These are phyloP conservation scores for Gnatocerus cornutus DNA, from an alignment of 2,888 invertebrate species.

Conservation along the genomic window DNA sequence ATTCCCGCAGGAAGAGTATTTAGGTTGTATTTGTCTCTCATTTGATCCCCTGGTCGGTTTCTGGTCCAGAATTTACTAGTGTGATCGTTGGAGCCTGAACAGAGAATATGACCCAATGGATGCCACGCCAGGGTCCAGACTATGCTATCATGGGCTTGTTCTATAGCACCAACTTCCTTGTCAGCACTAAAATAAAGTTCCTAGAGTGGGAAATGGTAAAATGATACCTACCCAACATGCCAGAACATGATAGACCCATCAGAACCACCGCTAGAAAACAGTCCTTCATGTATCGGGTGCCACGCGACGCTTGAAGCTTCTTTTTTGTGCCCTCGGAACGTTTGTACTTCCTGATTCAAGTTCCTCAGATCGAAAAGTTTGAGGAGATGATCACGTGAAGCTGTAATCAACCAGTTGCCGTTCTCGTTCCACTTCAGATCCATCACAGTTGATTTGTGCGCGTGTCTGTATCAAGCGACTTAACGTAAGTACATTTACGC, in stretches of 20 bases:
- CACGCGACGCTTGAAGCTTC: slow-evolving; percentile 98
- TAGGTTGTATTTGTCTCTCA: slow-evolving; percentile 98
- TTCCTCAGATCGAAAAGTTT: slow-evolving; percentile 99
- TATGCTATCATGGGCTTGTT: slow-evolving; percentile 99
- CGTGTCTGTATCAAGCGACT: slow-evolving; percentile 79
- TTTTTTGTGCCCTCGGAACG: slow-evolving; percentile 99
- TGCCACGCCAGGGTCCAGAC: slow-evolving; percentile 99
- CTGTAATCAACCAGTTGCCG: slow-evolving; percentile 99
- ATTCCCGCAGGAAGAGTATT: slow-evolving; percentile 91
- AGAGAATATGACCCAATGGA: slow-evolving; percentile 98
- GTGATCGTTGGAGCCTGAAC: slow-evolving; percentile 99
- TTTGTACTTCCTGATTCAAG: slow-evolving; percentile 94
- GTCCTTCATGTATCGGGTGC: slow-evolving; percentile 98
- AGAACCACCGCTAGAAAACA: slow-evolving; percentile 98
- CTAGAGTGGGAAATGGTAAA: not conserved
- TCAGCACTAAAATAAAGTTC: slow-evolving; percentile 81
- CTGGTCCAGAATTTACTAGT: slow-evolving; percentile 99
- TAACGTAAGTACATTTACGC: slow-evolving; percentile 6
- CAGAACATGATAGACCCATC: slow-evolving; percentile 99
- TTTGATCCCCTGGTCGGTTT: slow-evolving; percentile 97
- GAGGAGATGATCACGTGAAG: slow-evolving; percentile 96
- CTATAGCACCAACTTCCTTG: slow-evolving; percentile 98
- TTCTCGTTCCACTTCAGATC: slow-evolving; percentile 99
- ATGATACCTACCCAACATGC: slow-evolving; percentile 89
- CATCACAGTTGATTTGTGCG: slow-evolving; percentile 99